Conservation (phyloP, 2,113 vertebrate genomes). For the Silurus glanis region DNA sequence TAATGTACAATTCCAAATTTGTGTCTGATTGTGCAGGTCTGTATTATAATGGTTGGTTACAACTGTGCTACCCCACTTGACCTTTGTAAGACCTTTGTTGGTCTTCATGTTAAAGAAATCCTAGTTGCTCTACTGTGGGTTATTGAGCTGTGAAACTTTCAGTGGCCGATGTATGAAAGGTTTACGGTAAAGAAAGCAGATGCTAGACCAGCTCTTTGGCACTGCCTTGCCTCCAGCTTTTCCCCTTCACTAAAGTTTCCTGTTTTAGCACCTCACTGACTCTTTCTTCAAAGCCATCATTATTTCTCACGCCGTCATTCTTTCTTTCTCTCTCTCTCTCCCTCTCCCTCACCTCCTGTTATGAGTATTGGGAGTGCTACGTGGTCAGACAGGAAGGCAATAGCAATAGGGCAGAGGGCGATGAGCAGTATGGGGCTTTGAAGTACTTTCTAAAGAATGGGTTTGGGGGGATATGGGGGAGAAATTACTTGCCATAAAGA, state of each 20-base stretch:
- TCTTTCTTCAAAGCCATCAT: constrained; percentile 39
- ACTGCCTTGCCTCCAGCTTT: constrained; percentile 38
- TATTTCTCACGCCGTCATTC: constrained; percentile 24
- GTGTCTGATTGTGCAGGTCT: not conserved
- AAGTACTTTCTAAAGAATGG: constrained; percentile 51
- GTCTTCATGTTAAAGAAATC: constrained; percentile 14
- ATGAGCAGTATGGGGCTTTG: constrained; percentile 47
- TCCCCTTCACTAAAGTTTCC: constrained; percentile 37
- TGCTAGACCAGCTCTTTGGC: constrained; percentile 39
- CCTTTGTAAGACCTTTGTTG: constrained; percentile 48
- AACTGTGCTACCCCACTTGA: constrained; percentile 35
- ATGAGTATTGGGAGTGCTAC: constrained; percentile 49
- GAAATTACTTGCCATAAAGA: constrained; percentile 72
- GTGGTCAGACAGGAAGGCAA: constrained; percentile 56
- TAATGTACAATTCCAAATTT: not conserved
- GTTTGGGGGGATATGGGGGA: constrained; percentile 55
- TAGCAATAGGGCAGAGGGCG: constrained; percentile 29
- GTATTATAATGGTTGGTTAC: constrained; percentile 5
- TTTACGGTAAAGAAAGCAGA: constrained; percentile 47
- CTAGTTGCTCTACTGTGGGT: constrained; percentile 17
- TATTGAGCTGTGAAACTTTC: constrained; percentile 32
- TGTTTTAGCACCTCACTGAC: constrained; percentile 42
- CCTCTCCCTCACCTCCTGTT: constrained; percentile 31
- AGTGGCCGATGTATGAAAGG: constrained; percentile 40
- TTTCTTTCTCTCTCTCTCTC: constrained; percentile 5